Evolutionary conservation across 2,888 invertebrate species (phyloP).

Genomic region (Gari tellinella): DNA sequence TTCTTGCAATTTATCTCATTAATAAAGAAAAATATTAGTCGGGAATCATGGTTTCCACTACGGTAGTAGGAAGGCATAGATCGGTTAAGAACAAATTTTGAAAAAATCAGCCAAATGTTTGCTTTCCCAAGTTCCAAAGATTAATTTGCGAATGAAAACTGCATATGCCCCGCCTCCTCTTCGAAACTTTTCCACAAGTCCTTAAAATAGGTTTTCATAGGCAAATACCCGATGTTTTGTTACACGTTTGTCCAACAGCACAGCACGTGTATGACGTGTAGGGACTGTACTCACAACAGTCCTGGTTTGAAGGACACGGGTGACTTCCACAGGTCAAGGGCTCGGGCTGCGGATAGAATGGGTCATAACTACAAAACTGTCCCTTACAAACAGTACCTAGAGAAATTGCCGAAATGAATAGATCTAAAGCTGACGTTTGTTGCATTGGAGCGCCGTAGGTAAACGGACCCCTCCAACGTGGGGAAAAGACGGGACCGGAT

Average conservation of each 20-base stretch:
- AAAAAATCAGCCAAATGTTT: too few species aligned
- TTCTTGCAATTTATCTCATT: too few species aligned
- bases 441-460: slow-evolving; percentile 67
- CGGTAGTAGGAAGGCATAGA: too few species aligned
- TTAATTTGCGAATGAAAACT: too few species aligned
- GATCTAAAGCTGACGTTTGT: slow-evolving; percentile 65
- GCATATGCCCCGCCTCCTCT: too few species aligned
- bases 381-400: slow-evolving; percentile 62
- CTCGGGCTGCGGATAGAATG: slow-evolving; percentile 62
- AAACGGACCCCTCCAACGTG: slow-evolving; percentile 68
- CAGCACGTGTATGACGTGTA: slow-evolving; percentile 71
- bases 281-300: slow-evolving; percentile 69
- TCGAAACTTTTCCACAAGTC: too few species aligned
- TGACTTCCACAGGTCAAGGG: slow-evolving; percentile 65
- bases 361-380: slow-evolving; percentile 62
- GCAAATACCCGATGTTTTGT: slow-evolving; percentile 54
- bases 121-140: too few species aligned
- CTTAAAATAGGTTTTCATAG: neutral
- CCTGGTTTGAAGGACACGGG: slow-evolving; percentile 65
- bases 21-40: too few species aligned
- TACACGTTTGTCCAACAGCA: slow-evolving; percentile 62
- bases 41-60: too few species aligned
- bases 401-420: slow-evolving; percentile 63
- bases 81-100: too few species aligned
- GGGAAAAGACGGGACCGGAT: slow-evolving; percentile 68